Percentiles rank a stretch among this genome's conserved stretches.
Evolutionary conservation across 2,797 vertebrate genomes (phyloP).

Genomic region (Echeneis naucrates): DNA sequence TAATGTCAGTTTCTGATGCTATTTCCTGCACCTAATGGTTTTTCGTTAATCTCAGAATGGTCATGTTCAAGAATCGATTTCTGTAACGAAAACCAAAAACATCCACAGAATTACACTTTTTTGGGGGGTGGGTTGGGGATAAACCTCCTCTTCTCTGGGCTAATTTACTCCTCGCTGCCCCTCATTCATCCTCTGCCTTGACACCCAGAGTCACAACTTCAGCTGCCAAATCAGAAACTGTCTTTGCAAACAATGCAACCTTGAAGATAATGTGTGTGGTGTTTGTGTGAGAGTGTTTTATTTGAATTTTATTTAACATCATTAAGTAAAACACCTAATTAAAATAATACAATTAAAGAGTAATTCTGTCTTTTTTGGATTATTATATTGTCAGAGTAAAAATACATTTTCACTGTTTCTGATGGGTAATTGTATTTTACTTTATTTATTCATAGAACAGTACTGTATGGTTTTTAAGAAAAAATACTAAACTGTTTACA

Average conservation of each 20-base stretch:
- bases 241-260: conserved; percentile 70
- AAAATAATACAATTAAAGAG: conserved; percentile 38
- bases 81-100: conserved; percentile 7
- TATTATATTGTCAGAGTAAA: conserved; percentile 52
- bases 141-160: not conserved
- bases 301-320: conserved; percentile 76
- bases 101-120: not conserved
- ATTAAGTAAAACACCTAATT: conserved; percentile 56
- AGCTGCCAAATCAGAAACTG: conserved; percentile 77
- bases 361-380: conserved; percentile 70
- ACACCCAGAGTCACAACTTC: conserved; percentile 35
- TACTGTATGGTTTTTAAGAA: conserved; percentile 67
- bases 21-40: not conserved
- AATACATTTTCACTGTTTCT: conserved; percentile 60
- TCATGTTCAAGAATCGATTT: not conserved
- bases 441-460: conserved; percentile 78
- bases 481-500: conserved; percentile 72
- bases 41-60: not conserved
- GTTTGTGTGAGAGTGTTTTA: conserved; percentile 65
- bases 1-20: conserved; percentile 6
- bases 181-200: conserved; percentile 11
- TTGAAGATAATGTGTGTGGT: conserved; percentile 49
- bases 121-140: too few relatives aligned
- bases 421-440: conserved; percentile 74
- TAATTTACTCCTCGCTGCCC: conserved; percentile 5